Percentiles rank a stretch among this genome's conserved stretches.
phyloP scores from a whole-genome alignment of 2,113 vertebrate species.

The Megatriorchis doriae region DNA sequence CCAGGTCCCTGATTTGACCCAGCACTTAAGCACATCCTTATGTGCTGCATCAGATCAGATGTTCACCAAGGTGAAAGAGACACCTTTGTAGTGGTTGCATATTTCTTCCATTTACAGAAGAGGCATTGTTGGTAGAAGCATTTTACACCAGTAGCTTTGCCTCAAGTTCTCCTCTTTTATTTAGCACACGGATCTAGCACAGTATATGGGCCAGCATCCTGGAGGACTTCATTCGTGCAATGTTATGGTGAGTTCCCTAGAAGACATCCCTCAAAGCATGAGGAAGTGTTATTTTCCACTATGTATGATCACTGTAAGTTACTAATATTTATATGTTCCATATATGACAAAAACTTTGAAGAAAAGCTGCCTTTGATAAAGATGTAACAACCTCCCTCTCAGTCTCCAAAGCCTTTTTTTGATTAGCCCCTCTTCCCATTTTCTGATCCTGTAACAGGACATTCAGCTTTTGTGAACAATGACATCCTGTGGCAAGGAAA shows the following conservation, averaged over 20 bases:
- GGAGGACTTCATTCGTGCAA: constrained; percentile 84
- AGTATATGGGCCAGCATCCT: constrained; percentile 87
- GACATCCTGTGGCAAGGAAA: constrained; percentile 2
- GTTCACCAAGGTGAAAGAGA: neutral
- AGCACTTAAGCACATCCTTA: neutral
- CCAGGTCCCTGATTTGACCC: neutral
- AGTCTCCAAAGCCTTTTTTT: neutral
- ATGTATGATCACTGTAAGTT: neutral
- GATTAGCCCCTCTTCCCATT: neutral
- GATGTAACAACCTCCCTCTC: neutral
- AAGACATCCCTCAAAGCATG: neutral
- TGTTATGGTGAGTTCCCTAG: constrained; percentile 74
- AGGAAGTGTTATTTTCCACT: neutral
- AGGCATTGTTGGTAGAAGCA: neutral
- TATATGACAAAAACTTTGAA: neutral
- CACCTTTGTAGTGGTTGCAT: neutral
- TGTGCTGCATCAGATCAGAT: neutral
- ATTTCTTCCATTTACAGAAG: neutral
- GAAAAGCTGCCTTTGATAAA: neutral
- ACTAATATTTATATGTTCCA: neutral
- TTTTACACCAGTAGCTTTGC: neutral
- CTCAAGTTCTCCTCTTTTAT: neutral
- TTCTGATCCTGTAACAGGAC: neutral
- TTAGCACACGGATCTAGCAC: constrained; percentile 87
- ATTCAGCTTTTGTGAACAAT: neutral